A percentile compares a stretch with the other conserved stretches of the same genome.
Conservation (phyloP, 37 sponge, comb jelly and placozoan species). For the Lycopodina hypogea region DNA sequence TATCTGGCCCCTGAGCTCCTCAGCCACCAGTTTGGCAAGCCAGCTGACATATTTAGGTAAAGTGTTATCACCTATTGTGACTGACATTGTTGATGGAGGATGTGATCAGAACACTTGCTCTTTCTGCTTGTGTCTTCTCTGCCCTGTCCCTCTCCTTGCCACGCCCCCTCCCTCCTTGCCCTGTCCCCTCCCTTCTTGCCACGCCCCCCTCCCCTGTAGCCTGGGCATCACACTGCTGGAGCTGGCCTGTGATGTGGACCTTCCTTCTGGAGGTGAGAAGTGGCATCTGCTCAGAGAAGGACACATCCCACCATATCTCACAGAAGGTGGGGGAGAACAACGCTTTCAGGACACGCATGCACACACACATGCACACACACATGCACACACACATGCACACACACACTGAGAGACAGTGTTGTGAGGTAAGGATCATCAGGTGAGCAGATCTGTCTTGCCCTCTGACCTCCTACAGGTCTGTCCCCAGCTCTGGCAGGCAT, state of each 20-base stretch:
- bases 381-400: background rate
- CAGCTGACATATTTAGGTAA: conserved; percentile 89
- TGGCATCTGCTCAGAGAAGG: conserved; percentile 79
- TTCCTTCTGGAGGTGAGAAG: conserved; percentile 48
- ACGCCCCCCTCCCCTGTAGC: conserved; percentile 26
- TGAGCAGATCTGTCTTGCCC: background rate
- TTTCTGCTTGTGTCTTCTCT: background rate
- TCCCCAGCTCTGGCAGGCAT: conserved; percentile 19
- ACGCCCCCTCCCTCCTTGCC: background rate
- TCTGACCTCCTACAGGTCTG: conserved; percentile 35
- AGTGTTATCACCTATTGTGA: too few relatives aligned
- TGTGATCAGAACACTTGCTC: too few relatives aligned
- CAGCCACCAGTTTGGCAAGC: conserved; percentile 61
- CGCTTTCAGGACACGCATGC: background rate
- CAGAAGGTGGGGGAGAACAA: conserved; percentile 39
- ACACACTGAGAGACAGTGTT: background rate
- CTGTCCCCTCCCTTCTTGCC: background rate
- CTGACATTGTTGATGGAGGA: background rate
- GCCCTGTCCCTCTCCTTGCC: background rate
- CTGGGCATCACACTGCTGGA: conserved; percentile 85
- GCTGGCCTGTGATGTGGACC: conserved; percentile 77
- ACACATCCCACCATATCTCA: conserved; percentile 53
- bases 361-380: background rate
- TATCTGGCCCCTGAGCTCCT: conserved; percentile 89
- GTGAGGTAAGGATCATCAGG: background rate